Percentiles rank a stretch among this genome's conserved stretches.
Evolutionary conservation across 2,113 vertebrate species (phyloP).

Genomic region (Apodemus sylvaticus): DNA sequence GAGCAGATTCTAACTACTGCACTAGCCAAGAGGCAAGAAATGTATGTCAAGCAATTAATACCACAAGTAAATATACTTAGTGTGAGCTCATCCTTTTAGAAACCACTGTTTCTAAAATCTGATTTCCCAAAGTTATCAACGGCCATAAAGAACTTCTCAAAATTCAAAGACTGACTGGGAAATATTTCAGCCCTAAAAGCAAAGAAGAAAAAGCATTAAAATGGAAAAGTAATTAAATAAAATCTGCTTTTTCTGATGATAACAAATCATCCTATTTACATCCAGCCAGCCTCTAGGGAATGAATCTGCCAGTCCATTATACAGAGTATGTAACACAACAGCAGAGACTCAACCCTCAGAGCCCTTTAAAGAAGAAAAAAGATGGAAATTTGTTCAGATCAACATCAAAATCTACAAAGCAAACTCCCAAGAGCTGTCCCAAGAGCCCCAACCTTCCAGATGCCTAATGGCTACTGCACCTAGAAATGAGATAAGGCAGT

Average conservation of each 20-base stretch:
- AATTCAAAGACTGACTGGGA: constrained; percentile 43
- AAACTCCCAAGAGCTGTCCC: neutral
- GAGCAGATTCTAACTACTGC: neutral
- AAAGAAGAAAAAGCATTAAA: constrained; percentile 39
- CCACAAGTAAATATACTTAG: constrained; percentile 9
- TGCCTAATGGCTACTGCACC: neutral
- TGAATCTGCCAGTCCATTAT: neutral
- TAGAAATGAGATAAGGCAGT: constrained; percentile 37
- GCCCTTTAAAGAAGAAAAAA: neutral
- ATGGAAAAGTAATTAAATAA: constrained; percentile 50
- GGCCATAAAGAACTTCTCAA: constrained; percentile 35
- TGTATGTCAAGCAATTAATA: constrained; percentile 30
- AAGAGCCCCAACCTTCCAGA: neutral
- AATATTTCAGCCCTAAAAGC: constrained; percentile 30
- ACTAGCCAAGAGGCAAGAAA: neutral
- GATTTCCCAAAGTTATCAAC: constrained; percentile 59
- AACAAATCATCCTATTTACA: constrained; percentile 26
- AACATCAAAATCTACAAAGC: neutral
- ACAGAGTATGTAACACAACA: neutral
- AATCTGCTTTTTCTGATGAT: neutral
- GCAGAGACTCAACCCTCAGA: neutral
- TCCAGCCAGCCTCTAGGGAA: neutral
- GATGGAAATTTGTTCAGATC: neutral
- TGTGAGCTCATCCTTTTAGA: constrained; percentile 41
- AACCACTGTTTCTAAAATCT: constrained; percentile 33